Conservation (phyloP, 64 coral and sea anemone species). For the Actinia tenebrosa region DNA sequence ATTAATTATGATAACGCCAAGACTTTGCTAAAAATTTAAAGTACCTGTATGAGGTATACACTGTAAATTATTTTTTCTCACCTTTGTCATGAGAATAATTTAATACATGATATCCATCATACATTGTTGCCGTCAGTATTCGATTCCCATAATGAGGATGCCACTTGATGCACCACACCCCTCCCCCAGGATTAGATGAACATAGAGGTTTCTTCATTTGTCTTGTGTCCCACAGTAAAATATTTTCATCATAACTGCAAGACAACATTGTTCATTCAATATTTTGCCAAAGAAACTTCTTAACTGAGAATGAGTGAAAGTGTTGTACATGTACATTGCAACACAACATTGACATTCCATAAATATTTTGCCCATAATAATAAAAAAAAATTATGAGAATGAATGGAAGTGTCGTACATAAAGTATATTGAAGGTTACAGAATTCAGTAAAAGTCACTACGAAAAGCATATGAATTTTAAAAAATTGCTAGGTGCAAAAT, state of each 20-base stretch:
- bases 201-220: conserved; percentile 68
- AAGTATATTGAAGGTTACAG: no score
- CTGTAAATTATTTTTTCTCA: conserved; percentile 10
- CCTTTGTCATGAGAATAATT: conserved; percentile 48
- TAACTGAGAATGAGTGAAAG: no score
- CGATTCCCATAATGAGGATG: conserved; percentile 65
- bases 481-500: not conserved
- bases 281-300: not conserved
- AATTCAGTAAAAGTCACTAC: no score
- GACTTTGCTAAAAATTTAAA: no score
- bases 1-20: no score
- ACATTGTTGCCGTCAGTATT: conserved; percentile 92
- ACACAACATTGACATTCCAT: no score
- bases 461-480: no score
- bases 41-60: no score
- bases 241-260: conserved; percentile 89
- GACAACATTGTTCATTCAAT: not conserved
- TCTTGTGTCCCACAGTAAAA: conserved; percentile 85
- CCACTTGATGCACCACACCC: conserved; percentile 97
- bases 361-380: no score
- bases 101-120: conserved; percentile 79
- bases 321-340: no score
- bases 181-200: conserved; percentile 65
- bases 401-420: no score
- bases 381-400: no score